Percentiles rank a stretch among this genome's conserved stretches.
These are phyloP conservation scores for Paratrypauchen microcephalus DNA, from an alignment of 2,797 vertebrate genomes.

Conservation along the genomic window DNA sequence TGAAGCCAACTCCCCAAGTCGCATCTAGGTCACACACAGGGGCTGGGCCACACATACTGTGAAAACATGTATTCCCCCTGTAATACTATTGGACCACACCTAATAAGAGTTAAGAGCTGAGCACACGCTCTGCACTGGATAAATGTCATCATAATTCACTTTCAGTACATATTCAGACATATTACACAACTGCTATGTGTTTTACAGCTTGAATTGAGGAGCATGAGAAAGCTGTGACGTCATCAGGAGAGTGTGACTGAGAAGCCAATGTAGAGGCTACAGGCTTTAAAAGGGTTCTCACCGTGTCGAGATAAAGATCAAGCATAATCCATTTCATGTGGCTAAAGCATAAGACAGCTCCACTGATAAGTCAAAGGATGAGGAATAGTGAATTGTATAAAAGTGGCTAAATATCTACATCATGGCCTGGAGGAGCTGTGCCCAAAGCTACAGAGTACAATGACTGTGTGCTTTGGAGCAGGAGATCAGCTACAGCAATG, in stretches of 20 bases:
- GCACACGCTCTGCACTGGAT: constrained; percentile 3
- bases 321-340: constrained; percentile 12
- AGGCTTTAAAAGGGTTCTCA: constrained; percentile 13
- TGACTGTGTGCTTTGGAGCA: constrained; percentile 60
- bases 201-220: constrained; percentile 8
- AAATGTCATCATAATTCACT: constrained; percentile 12
- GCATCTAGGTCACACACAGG: constrained; percentile 66
- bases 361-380: constrained; percentile 3
- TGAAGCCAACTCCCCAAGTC: constrained; percentile 66
- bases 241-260: too few species aligned
- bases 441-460: constrained; percentile 60
- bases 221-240: not conserved
- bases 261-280: not conserved
- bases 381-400: constrained; percentile 10
- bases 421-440: constrained; percentile 44
- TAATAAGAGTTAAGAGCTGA: constrained; percentile 30
- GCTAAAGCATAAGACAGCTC: constrained; percentile 13
- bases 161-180: not conserved
- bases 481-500: constrained; percentile 57
- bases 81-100: constrained; percentile 54
- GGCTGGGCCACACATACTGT: constrained; percentile 43
- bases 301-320: constrained; percentile 16
- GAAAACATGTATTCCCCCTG: constrained; percentile 37
- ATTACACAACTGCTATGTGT: not conserved
- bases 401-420: constrained; percentile 55